Evolutionary conservation across 2,888 invertebrate species (phyloP), one percentile per base, ranked within the genome.

Genomic region (Rosalia funebris): DNA sequence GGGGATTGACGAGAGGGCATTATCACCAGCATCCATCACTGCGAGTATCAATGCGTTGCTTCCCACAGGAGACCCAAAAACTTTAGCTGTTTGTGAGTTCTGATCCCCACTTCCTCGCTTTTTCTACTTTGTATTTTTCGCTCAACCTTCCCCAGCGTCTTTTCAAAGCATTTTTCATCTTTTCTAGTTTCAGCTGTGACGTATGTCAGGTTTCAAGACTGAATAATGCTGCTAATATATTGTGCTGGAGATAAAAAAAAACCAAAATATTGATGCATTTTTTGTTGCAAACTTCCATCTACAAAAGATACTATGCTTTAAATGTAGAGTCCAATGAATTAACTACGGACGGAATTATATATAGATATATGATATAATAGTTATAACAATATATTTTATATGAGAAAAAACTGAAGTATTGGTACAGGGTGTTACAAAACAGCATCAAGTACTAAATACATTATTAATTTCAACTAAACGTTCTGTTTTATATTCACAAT

Each of bases 1-100:
- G 79, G 80, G 82, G 81, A 83, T 83, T 83, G 83, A 83, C 82
- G 82, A 82, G 80, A 79, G 79, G 80, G 81, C 82, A 83, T 83
- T 83, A 83, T 83, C 83, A 80, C 83, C 77, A 71, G 74, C 80
- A 83, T 83, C 81, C 81, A 82, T 83, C 83, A 83, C 79, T 76
- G 79, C 77, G 78, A 79, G 81, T 82, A 82, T 82, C 81, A 82
- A 82, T 82, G 82, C 79, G 77, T 74, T 71, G 74, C 80, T 80
- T 81, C 81, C 81, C 81, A 79, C 80, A 81, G 80, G 81, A 81
- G 76, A 75, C 75, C 79, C 78, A 77, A 80, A 80, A 81, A 81
- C 79, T 80, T 79, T 75, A 61, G 74, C 75, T 75, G 76, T 76
- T 76, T 77, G 75, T 72, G 75, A 76, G 77, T 75, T 74, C 74